These are phyloP conservation scores for Drosophila flavopinicola DNA, from an alignment of 2,888 invertebrate genomes.

Conservation along the genomic window DNA sequence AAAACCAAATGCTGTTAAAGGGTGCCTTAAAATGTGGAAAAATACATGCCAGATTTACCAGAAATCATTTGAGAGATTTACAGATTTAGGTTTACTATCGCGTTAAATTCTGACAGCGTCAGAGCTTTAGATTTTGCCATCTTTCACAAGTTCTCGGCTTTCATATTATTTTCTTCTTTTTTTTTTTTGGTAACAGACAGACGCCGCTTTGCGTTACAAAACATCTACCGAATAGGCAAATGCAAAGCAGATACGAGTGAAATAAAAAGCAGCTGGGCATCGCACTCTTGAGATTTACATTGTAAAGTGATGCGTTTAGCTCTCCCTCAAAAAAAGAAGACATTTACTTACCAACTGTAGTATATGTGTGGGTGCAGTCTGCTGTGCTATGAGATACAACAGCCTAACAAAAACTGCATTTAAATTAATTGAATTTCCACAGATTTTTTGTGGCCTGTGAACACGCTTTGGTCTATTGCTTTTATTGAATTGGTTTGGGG, in stretches of 20 bases:
- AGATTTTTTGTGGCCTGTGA: slow-evolving; percentile 38
- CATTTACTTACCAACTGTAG: too few relatives aligned
- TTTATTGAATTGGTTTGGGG: slow-evolving; percentile 80
- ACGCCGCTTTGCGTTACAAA: slow-evolving; percentile 49
- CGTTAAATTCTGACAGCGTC: slow-evolving; percentile 5
- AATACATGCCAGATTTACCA: too few relatives aligned
- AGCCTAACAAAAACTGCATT: slow-evolving; percentile 71
- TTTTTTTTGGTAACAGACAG: slow-evolving; percentile 15
- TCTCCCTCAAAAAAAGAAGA: slow-evolving; percentile 1
- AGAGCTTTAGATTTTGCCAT: neutral
- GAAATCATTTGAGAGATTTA: too few relatives aligned
- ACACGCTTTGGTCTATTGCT: slow-evolving; percentile 57
- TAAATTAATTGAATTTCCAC: slow-evolving; percentile 77
- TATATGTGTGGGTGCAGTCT: slow-evolving; percentile 9
- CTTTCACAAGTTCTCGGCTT: slow-evolving; percentile 10
- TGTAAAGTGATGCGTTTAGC: slow-evolving; percentile 71
- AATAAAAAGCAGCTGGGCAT: slow-evolving; percentile 56
- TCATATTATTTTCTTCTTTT: slow-evolving; percentile 10
- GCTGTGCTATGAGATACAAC: slow-evolving; percentile 15
- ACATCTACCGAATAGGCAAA: slow-evolving; percentile 54
- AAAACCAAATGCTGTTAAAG: neutral
- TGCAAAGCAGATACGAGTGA: slow-evolving; percentile 56
- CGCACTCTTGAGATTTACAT: slow-evolving; percentile 80
- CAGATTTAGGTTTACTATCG: neutral
- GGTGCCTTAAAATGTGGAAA: neutral